Conservation (phyloP, 2,113 vertebrate species). For the Nyctibius bracteatus region DNA sequence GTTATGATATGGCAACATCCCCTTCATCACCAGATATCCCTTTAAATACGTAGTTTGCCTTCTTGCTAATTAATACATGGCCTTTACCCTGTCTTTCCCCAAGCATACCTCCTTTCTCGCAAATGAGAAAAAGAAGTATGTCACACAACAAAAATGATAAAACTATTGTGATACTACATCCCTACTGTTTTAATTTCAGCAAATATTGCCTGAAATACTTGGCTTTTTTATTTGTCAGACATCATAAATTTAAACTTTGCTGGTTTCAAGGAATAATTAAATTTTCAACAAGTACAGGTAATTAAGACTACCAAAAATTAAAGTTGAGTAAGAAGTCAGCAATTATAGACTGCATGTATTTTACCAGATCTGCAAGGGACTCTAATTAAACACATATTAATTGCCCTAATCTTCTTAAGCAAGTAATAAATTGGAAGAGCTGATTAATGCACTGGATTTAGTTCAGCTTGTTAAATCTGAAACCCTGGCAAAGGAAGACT, state of each 20-base stretch:
- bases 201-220: not conserved
- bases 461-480: constrained; percentile 72
- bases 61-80: not conserved
- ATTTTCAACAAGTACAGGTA: constrained; percentile 38
- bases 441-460: constrained; percentile 71
- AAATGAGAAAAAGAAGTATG: not conserved
- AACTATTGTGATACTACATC: not conserved
- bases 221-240: not conserved
- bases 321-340: constrained; percentile 40
- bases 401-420: constrained; percentile 67
- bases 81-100: not conserved
- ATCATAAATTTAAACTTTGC: constrained; percentile 4
- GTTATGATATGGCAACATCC: not conserved
- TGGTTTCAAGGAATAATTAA: constrained; percentile 26
- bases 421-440: constrained; percentile 69
- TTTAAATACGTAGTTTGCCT: not conserved
- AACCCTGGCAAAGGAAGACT: constrained; percentile 57
- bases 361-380: constrained; percentile 57
- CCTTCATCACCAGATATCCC: not conserved
- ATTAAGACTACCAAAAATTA: constrained; percentile 59
- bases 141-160: not conserved
- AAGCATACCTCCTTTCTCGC: not conserved
- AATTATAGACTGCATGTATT: constrained; percentile 38
- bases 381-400: constrained; percentile 71
- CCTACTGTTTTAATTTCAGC: not conserved